Base-by-base conservation (phyloP, 2,797 vertebrate species). In the Tragopan temminckii region DNA sequence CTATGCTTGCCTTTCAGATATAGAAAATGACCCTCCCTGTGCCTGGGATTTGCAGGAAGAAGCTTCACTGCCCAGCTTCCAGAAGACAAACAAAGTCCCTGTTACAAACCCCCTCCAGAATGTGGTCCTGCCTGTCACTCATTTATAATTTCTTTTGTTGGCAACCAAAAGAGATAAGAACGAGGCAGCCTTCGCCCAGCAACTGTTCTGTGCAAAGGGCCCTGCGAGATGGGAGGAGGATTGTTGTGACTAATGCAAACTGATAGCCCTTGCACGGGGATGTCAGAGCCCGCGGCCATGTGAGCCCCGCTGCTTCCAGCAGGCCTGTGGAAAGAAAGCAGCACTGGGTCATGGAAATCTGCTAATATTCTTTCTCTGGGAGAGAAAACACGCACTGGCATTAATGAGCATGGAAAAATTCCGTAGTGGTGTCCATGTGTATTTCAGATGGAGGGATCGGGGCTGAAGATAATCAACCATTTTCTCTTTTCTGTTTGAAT, bases 221-320 rank as follows among this genome's bases (percentile, higher is more conserved):
- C 62, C 75, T 48, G 77, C 35, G 33, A 10, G 21, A 64, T 61
- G 83, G 66, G 61, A 92, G 76, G 71, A 91, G 85, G 82, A 57
- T 89, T 75, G 70, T 67, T 88, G 91, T 93, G 93, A 95, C 72
- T 94, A 94, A 96, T 96, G 85, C 83, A 90, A 96, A 45, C 61
- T 80, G 94, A 96, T 94, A 79, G 90, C 76, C 72, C 85, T 94
- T 67, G 76, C 45, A 48, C 79, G 59, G 59, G 74, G 67, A 81
- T 38, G 69, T 85, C 86, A 93, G 86, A 0, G 67, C 94, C 91
- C 1, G 46, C 63, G 86, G 91, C 89, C 21, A 2, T 74, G 89
- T 3, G 21, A 76, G 91, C 87, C 81, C 92, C 64, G 53, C 85
- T 85, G 72, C 91, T 94, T 81, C 77, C 38, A 66, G 23, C 85